Conservation (phyloP, 2,113 vertebrate genomes). For the Engraulis encrasicolus region DNA sequence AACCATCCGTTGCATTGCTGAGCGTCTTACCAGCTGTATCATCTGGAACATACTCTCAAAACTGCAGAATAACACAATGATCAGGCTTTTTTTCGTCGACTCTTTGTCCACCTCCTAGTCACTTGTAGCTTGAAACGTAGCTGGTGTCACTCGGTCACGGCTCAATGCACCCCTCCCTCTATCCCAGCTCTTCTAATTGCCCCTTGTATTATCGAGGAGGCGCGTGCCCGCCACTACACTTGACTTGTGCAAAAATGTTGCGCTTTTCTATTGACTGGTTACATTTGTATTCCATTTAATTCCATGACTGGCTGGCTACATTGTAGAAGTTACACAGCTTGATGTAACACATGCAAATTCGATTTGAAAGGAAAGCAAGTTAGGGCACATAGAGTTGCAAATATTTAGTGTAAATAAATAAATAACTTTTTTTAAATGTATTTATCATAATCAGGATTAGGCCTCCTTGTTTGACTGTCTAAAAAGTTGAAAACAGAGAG, state of each 20-base stretch:
- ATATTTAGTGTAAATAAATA: too few species aligned
- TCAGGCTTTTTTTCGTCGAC: not conserved
- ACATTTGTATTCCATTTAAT: too few species aligned
- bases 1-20: constrained; percentile 2
- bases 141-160: constrained; percentile 18
- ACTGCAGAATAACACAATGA: not conserved
- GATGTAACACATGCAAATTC: too few species aligned
- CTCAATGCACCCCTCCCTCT: constrained; percentile 6
- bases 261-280: too few species aligned
- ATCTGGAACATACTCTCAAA: constrained; percentile 11
- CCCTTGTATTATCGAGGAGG: constrained; percentile 9
- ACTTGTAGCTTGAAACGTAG: not conserved
- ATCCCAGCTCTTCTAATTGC: not conserved
- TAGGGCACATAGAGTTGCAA: too few species aligned
- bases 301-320: too few species aligned
- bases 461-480: too few species aligned
- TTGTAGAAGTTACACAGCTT: too few species aligned
- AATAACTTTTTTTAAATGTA: too few species aligned
- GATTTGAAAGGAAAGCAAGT: too few species aligned
- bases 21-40: not conserved
- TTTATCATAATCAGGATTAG: too few species aligned
- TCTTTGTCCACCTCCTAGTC: not conserved
- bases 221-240: not conserved
- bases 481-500: too few species aligned
- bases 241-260: not conserved